Conservation (phyloP, 2,888 invertebrate genomes). For the Capitulum mitella region DNA sequence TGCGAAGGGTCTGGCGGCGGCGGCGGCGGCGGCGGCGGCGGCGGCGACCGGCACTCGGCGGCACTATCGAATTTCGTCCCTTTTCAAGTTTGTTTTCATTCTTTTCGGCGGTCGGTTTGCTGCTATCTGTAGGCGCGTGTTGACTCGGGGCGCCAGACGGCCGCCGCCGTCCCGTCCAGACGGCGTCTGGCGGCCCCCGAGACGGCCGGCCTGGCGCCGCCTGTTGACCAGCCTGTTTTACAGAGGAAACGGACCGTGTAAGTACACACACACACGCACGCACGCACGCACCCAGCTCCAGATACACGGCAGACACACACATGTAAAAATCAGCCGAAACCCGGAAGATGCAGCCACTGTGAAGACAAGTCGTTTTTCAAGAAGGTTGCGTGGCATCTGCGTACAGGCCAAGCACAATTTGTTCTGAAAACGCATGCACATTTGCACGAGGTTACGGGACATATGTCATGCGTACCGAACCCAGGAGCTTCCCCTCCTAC, state of each 20-base stretch:
- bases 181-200: no score
- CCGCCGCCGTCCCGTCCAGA: no score
- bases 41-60: neutral
- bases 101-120: neutral
- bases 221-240: neutral
- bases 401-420: neutral
- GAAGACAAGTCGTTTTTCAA: neutral
- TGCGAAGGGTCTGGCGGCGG: neutral
- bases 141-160: neutral
- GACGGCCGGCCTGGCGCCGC: neutral
- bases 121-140: neutral
- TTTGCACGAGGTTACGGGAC: neutral
- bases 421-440: neutral
- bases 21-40: neutral
- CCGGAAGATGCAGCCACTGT: neutral
- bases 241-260: constrained; percentile 1
- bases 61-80: neutral
- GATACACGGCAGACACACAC: neutral
- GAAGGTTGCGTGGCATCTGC: neutral
- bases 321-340: neutral
- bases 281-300: neutral
- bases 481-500: neutral
- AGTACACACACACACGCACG: constrained; percentile 13
- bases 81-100: neutral
- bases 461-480: neutral